Base-by-base conservation (phyloP, 2,113 vertebrate species). In the human (Homo sapiens) region DNA sequence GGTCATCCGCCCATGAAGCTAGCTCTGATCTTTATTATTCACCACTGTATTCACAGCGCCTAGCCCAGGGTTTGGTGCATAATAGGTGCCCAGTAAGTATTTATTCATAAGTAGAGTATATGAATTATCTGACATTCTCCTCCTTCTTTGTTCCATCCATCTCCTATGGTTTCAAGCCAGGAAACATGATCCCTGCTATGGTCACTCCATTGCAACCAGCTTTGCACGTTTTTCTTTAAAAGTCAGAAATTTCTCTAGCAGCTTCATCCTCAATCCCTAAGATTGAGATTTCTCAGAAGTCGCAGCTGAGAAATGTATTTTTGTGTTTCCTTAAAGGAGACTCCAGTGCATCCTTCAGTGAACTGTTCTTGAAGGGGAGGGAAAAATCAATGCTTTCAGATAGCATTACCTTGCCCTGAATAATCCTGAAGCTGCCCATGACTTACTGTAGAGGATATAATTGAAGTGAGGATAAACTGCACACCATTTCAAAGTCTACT, bases 401-500 rank as follows among this genome's bases (percentile, higher is more conserved):
- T 94, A 97, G 87, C 85, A 96, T 96, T 97, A 92, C 68, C 45
- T 96, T 75, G 89, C 87, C 95, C 88, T 86, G 95, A 98, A 97
- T 97, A 97, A 96, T 96, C 97, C 98, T 87, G 88, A 86, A 93
- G 97, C 93, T 68, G 68, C 84, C 96, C 93, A 59, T 96, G 97
- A 98, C 97, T 97, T 97, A 97, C 97, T 93, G 84, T 76, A 97
- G 93, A 93, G 92, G 55, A 89, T 94, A 93, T 97, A 98, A 98
- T 97, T 98, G 96, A 97, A 97, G 96, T 91, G 70, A 97, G 96
- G 90, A 97, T 98, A 97, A 97, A 97, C 97, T 92, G 96, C 95
- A 72, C 97, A 96, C 97, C 98, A 94, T 97, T 97, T 96, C 97
- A 92, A 97, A 97, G 83, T 97, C 97, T 94, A 94, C 97, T 96